phyloP scores from a whole-genome alignment of 2,113 vertebrate species.

The Chaetops frenatus region DNA sequence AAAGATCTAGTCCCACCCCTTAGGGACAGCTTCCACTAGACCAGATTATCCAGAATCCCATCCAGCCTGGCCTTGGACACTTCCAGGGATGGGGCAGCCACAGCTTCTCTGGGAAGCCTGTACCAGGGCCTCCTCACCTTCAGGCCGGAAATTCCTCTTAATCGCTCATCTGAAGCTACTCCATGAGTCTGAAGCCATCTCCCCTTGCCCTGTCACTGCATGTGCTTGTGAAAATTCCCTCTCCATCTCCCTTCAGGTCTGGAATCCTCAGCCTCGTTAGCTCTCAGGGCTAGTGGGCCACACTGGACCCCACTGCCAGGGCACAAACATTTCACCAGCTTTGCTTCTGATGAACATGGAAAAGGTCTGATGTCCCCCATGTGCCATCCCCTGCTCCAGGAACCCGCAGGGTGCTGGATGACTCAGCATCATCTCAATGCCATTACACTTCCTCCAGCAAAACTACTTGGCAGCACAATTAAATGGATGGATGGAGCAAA shows the following conservation, averaged over 20 bases:
- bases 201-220: not conserved
- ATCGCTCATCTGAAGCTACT: not conserved
- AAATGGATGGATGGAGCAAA: not conserved
- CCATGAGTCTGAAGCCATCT: not conserved
- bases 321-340: not conserved
- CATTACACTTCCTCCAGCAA: not conserved
- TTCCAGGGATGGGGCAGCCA: not conserved
- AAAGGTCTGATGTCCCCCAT: not conserved
- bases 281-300: not conserved
- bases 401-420: not conserved
- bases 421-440: not conserved
- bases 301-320: fast-evolving
- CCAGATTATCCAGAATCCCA: not conserved
- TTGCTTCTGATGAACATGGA: not conserved
- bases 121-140: not conserved
- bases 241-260: not conserved
- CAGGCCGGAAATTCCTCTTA: not conserved
- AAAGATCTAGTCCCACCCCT: not conserved
- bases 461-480: not conserved
- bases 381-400: not conserved
- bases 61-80: not conserved
- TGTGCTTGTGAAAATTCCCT: not conserved
- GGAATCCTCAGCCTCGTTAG: not conserved
- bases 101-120: not conserved
- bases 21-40: not conserved